phyloP scores from a whole-genome alignment of 2,888 invertebrate genomes.

The Lacanobia wlatinum region DNA sequence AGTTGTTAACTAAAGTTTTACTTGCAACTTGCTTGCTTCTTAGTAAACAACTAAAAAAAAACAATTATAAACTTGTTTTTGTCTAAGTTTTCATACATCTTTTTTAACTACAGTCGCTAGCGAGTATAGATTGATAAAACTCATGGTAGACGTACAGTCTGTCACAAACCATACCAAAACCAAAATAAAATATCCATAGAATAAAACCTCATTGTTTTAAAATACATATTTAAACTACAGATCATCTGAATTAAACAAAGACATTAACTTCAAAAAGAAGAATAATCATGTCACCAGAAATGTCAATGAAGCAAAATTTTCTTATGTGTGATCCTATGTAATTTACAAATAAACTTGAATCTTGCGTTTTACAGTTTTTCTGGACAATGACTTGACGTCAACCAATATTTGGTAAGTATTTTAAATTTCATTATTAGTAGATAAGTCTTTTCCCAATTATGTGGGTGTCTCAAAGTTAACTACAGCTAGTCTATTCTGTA shows the following conservation, averaged over 20 bases:
- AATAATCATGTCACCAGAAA: slow-evolving; percentile 48
- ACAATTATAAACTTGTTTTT: too few species aligned
- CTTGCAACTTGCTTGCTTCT: too few species aligned
- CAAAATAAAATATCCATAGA: not conserved
- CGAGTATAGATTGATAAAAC: too few species aligned
- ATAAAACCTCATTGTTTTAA: slow-evolving; percentile 22
- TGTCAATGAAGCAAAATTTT: slow-evolving; percentile 67
- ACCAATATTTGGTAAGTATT: slow-evolving; percentile 45
- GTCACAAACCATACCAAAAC: too few species aligned
- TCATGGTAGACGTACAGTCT: too few species aligned
- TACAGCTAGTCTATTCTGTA: too few species aligned
- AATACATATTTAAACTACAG: not conserved
- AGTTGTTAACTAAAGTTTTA: too few species aligned
- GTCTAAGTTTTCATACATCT: too few species aligned
- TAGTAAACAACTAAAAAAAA: too few species aligned
- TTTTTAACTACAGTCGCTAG: too few species aligned
- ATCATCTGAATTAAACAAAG: not conserved
- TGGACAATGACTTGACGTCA: slow-evolving; percentile 51
- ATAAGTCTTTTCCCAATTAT: not conserved
- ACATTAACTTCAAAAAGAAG: slow-evolving; percentile 32
- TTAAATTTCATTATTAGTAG: not conserved
- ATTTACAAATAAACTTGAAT: slow-evolving; percentile 47
- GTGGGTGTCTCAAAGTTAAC: not conserved
- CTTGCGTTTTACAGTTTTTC: slow-evolving; percentile 41
- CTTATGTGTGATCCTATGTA: slow-evolving; percentile 51